A percentile compares a stretch with the other conserved stretches of the same genome.
Evolutionary conservation across 2,797 vertebrate species (phyloP).

Genomic region (Notamacropus eugenii): DNA sequence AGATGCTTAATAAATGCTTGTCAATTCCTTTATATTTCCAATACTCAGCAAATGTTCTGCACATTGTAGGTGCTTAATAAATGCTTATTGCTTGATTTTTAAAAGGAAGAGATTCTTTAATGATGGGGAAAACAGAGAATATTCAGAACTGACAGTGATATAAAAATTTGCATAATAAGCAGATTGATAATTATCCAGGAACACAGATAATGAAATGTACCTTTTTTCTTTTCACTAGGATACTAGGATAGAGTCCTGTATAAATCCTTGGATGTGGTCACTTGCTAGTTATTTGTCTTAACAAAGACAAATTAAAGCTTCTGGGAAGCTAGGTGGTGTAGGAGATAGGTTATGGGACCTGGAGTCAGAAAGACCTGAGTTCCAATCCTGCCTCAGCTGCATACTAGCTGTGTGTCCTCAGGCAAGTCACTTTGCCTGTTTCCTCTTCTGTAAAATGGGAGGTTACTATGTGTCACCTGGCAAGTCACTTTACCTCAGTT

Average conservation of each 20-base stretch:
- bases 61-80: neutral
- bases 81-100: neutral
- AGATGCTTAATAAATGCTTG: too few species aligned
- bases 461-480: neutral
- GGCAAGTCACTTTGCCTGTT: neutral
- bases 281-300: neutral
- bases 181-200: neutral
- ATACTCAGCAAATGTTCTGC: too few species aligned
- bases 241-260: too few species aligned
- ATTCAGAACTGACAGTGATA: neutral
- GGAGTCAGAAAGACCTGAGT: neutral
- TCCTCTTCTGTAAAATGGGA: neutral
- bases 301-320: neutral
- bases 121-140: neutral
- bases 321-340: neutral
- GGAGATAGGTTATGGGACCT: neutral
- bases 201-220: neutral
- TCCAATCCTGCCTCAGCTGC: neutral
- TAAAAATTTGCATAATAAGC: neutral
- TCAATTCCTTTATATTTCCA: too few species aligned
- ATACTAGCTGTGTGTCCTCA: neutral
- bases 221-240: neutral
- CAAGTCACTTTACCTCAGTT: neutral
- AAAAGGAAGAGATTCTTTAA: neutral
- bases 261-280: neutral